Conservation (phyloP, 2,797 vertebrate genomes). For the Spatula versicolor region DNA sequence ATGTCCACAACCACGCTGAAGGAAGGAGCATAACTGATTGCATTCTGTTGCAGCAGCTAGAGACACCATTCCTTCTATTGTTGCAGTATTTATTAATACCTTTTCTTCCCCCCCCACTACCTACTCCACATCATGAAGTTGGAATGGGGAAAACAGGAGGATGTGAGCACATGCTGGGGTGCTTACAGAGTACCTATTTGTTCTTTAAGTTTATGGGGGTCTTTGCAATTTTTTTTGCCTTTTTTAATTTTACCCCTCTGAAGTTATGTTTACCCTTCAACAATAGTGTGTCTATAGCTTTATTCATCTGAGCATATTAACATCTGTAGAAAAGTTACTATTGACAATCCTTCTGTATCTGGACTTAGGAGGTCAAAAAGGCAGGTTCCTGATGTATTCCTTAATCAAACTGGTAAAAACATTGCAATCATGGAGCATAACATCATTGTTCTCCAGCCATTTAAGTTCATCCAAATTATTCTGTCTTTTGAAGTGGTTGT, state of each 20-base stretch:
- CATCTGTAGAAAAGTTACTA: background rate
- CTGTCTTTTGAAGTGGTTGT: background rate
- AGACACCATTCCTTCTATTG: background rate
- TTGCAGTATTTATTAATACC: background rate
- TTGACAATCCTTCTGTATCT: background rate
- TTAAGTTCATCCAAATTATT: background rate
- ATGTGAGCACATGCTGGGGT: background rate
- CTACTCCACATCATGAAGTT: background rate
- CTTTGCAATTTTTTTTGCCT: background rate
- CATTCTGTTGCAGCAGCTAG: background rate
- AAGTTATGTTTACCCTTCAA: background rate
- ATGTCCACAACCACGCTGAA: background rate
- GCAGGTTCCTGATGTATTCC: background rate
- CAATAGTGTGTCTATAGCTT: background rate
- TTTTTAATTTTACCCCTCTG: background rate
- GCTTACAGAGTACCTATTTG: background rate
- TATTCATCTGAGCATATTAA: background rate
- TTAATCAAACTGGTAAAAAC: background rate
- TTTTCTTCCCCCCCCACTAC: background rate
- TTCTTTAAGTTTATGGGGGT: background rate
- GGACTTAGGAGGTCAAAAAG: background rate
- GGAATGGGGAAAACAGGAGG: background rate
- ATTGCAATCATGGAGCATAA: background rate
- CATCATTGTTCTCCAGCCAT: background rate
- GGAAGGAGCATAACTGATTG: background rate